These are phyloP conservation scores for Glaucopsyche alexis DNA, from an alignment of 2,888 invertebrate species.

Conservation along the genomic window DNA sequence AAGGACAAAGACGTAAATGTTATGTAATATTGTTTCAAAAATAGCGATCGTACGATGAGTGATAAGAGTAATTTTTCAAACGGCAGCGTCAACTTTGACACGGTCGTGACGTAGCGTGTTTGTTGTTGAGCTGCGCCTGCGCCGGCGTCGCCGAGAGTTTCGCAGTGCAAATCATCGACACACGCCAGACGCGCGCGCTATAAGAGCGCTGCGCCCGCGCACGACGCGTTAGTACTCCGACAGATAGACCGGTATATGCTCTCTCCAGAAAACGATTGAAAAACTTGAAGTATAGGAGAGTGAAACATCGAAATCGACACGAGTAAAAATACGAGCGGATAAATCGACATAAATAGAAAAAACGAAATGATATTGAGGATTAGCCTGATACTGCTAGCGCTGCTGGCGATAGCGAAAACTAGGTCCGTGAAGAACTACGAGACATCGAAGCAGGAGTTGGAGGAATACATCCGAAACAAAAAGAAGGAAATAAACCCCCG, in stretches of 20 bases:
- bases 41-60: not conserved
- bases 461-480: constrained; percentile 59
- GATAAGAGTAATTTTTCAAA: not conserved
- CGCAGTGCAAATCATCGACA: constrained; percentile 7
- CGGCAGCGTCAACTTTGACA: constrained; percentile 18
- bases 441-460: constrained; percentile 49
- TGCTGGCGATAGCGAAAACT: constrained; percentile 44
- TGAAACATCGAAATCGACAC: not conserved
- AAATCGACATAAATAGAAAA: not conserved
- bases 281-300: not conserved
- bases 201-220: constrained; percentile 8
- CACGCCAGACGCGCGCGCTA: constrained; percentile 2
- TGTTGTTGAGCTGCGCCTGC: not conserved
- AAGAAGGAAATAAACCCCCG: constrained; percentile 57
- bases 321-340: not conserved
- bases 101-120: not conserved
- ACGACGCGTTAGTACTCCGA: not conserved
- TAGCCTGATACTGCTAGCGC: constrained; percentile 41
- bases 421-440: constrained; percentile 44
- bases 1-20: not conserved
- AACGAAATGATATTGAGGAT: constrained; percentile 38
- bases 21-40: not conserved
- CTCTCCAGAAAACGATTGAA: not conserved
- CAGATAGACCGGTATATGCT: not conserved
- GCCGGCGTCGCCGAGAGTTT: not conserved